Base-by-base conservation (phyloP, 2,888 invertebrate species). In the Rutpela maculata region DNA sequence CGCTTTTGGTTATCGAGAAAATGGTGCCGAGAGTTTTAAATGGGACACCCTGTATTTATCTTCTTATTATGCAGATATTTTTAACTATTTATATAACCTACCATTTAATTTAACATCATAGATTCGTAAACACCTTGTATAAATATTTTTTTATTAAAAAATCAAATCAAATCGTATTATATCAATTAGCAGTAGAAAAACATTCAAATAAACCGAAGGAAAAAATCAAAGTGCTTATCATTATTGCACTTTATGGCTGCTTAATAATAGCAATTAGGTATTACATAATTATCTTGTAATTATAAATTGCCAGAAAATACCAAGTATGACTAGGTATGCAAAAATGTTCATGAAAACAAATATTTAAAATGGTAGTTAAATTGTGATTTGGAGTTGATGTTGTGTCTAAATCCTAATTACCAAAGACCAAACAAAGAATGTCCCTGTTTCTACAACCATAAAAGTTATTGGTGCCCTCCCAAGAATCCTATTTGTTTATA, bases 341-440 rank as follows among this genome's bases (percentile, higher is more conserved):
- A 43, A 15, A 26, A 38, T 18, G 43, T 11, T 43, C 50, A 50
- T 50, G 38, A 26, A 38, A 38, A 38, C 22, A 67, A 67, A 43
- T 67, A 35, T 38, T 43, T 67, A 6, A 67, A 67, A 38, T 43
- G 17, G 67, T 50, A 12, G 50, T 67, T 66, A 66, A 63, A 65
- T 50, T 35, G n/a, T 35, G 17, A 73, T 57, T 35, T 31, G 56
- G 31, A 26, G 26, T 38, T 12, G 18, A 57, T 18, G 57, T 73
- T 63, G 73, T 73, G 73, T 50, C 50, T 50, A 50, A 50, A 50
- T 50, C 50, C 50, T 50, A 65, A 65, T 65, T 38, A 19, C 56
- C 26, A 31, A 26, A 68, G 18, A 17, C 50, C 56, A 68, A 56
- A 68, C 68, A 19, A 55, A 55, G 26, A 68, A 22, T 56, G 55